Evolutionary conservation across 2,888 invertebrate species (phyloP).

Genomic region (Aporophyla nigra): DNA sequence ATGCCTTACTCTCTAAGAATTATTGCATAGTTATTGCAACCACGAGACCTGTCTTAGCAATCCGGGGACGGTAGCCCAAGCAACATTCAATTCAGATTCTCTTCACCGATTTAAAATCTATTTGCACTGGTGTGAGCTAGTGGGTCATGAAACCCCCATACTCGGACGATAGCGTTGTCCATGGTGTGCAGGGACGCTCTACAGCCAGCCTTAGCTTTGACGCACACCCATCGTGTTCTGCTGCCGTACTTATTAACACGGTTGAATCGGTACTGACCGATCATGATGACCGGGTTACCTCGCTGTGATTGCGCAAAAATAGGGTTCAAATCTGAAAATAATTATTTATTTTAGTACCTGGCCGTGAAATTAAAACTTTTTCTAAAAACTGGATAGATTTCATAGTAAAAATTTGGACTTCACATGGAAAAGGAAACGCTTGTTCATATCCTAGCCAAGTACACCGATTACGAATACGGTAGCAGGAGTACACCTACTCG

Average conservation of each 20-base stretch:
- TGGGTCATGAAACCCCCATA: slow-evolving; percentile 88
- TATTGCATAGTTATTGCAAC: slow-evolving; percentile 61
- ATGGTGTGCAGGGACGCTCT: slow-evolving; percentile 87
- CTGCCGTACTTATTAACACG: slow-evolving; percentile 87
- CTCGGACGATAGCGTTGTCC: slow-evolving; percentile 88
- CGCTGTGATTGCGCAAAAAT: slow-evolving; percentile 88
- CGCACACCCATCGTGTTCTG: slow-evolving; percentile 87
- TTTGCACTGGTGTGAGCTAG: slow-evolving; percentile 87
- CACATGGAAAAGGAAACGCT: neutral
- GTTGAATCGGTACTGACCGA: slow-evolving; percentile 88
- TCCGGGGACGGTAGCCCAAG: neutral
- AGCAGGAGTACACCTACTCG: neutral
- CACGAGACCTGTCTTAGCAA: slow-evolving; percentile 41
- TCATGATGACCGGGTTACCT: slow-evolving; percentile 89
- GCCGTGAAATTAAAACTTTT: neutral
- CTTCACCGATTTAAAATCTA: slow-evolving; percentile 74
- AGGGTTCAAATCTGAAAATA: slow-evolving; percentile 86
- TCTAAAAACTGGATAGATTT: neutral
- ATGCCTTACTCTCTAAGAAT: slow-evolving; percentile 51
- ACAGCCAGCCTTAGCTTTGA: slow-evolving; percentile 88
- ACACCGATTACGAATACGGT: neutral
- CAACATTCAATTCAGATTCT: slow-evolving; percentile 2
- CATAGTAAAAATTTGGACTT: neutral
- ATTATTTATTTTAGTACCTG: slow-evolving; percentile 64
- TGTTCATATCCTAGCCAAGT: no score